Percentiles rank a stretch among this genome's conserved stretches.
Conservation (phyloP, 2,888 invertebrate species). For the Sinhomidia bicolor region DNA sequence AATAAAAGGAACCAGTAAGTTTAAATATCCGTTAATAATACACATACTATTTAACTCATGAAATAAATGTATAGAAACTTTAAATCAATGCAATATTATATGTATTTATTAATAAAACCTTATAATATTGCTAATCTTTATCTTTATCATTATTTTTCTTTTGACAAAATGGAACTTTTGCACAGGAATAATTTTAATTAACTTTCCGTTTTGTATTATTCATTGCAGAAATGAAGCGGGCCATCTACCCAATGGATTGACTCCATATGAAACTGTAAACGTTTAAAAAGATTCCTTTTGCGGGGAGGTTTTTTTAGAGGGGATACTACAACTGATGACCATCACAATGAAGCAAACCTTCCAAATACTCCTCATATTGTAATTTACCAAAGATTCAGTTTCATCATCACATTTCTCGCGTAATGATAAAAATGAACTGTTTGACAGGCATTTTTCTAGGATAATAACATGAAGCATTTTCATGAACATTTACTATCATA, state of each 20-base stretch:
- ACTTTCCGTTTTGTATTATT: neutral
- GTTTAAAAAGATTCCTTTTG: conserved; percentile 88
- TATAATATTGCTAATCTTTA: too few species aligned
- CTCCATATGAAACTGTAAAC: conserved; percentile 99
- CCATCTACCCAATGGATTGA: conserved; percentile 92
- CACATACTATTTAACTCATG: neutral
- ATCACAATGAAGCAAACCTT: conserved; percentile 16
- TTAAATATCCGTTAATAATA: conserved; percentile 27
- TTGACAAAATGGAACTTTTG: neutral
- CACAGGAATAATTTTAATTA: neutral
- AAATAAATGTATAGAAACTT: too few species aligned
- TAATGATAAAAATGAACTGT: conserved; percentile 55
- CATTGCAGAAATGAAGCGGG: conserved; percentile 92
- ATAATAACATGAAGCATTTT: conserved; percentile 41
- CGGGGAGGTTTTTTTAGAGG: neutral
- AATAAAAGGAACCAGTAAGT: conserved; percentile 73
- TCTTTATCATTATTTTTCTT: too few species aligned
- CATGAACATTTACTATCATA: conserved; percentile 54
- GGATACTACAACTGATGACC: neutral
- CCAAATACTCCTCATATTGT: conserved; percentile 50
- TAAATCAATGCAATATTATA: too few species aligned
- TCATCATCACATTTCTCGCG: conserved; percentile 46
- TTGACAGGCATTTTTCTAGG: conserved; percentile 48
- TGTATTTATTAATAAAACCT: too few species aligned
- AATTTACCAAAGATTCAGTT: conserved; percentile 72